These are phyloP conservation scores for Apus apus DNA, from an alignment of 2,113 vertebrate genomes.

Conservation along the genomic window DNA sequence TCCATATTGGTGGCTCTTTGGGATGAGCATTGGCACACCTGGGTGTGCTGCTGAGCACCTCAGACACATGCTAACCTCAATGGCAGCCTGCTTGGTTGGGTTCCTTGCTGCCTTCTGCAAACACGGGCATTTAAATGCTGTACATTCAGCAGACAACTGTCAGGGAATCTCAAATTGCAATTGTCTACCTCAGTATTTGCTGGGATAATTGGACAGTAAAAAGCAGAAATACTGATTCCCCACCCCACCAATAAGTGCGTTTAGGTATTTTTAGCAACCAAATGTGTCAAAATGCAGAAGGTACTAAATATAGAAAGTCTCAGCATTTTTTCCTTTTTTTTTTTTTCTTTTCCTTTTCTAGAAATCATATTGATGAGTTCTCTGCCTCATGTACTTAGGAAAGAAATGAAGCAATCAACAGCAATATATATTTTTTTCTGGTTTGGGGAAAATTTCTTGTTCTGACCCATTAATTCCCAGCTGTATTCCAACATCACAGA, in stretches of 20 bases:
- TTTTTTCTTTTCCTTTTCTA: not conserved
- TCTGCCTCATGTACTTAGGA: conserved; percentile 15
- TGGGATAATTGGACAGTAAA: conserved; percentile 57
- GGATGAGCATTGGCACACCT: not conserved
- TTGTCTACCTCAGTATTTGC: conserved; percentile 29
- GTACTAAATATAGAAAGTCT: conserved; percentile 63
- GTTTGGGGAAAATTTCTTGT: not conserved
- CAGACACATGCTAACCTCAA: rapidly evolving
- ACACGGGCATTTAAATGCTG: not conserved
- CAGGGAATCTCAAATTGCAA: conserved; percentile 24
- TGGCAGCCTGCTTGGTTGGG: not conserved
- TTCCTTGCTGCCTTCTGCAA: not conserved
- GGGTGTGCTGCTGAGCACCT: not conserved
- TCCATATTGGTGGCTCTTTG: not conserved
- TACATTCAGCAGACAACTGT: not conserved
- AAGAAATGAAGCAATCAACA: conserved; percentile 64
- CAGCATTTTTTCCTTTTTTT: not conserved
- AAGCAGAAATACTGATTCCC: conserved; percentile 25
- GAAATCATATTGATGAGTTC: conserved; percentile 40
- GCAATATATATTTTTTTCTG: not conserved
- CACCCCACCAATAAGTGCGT: conserved; percentile 11
- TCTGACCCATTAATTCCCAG: conserved; percentile 52
- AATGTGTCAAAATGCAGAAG: conserved; percentile 52
- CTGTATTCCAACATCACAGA: conserved; percentile 32
- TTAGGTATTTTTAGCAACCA: conserved; percentile 71